Percentiles rank a stretch among this genome's conserved stretches.
These are phyloP conservation scores for Umimayanthus chanpuru DNA, from an alignment of 92 coral and sea anemone genomes.

Conservation along the genomic window DNA sequence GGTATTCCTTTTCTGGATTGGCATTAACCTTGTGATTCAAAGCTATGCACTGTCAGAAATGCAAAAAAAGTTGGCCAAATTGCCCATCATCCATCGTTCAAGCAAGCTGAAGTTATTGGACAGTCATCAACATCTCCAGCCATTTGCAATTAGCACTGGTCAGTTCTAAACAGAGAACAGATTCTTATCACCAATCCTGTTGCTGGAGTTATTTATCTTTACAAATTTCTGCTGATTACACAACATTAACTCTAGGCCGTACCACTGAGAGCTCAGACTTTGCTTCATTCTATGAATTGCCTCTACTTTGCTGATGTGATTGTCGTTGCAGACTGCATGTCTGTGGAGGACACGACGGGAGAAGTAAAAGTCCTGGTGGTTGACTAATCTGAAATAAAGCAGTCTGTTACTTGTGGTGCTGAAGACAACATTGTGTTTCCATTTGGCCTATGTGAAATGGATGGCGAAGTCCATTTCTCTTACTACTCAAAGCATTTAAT, in stretches of 20 bases:
- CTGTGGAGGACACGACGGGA: too few species aligned
- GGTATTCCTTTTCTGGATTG: too few species aligned
- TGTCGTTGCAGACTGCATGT: slow-evolving; percentile 30
- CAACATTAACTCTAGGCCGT: slow-evolving; percentile 15
- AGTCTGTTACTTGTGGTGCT: too few species aligned
- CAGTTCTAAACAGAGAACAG: slow-evolving; percentile 30
- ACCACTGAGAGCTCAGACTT: slow-evolving; percentile 31
- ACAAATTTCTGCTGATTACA: slow-evolving; percentile 4
- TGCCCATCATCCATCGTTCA: too few species aligned
- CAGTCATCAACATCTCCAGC: neutral
- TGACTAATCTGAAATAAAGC: too few species aligned
- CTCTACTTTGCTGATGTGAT: slow-evolving; percentile 33
- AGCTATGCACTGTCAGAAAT: too few species aligned
- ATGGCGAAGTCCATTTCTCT: slow-evolving; percentile 14
- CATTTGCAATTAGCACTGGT: slow-evolving; percentile 48
- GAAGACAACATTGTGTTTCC: too few species aligned
- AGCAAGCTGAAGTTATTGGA: neutral
- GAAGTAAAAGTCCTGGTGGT: too few species aligned
- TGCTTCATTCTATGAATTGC: slow-evolving; percentile 11
- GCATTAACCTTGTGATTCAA: too few species aligned
- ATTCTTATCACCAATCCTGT: neutral
- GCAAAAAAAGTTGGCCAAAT: too few species aligned
- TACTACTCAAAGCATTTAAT: too few species aligned
- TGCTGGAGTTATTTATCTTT: neutral
- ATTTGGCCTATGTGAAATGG: slow-evolving; percentile 11